Evolutionary conservation across 2,113 vertebrate species (phyloP).

Genomic region (Polypterus bichir): DNA sequence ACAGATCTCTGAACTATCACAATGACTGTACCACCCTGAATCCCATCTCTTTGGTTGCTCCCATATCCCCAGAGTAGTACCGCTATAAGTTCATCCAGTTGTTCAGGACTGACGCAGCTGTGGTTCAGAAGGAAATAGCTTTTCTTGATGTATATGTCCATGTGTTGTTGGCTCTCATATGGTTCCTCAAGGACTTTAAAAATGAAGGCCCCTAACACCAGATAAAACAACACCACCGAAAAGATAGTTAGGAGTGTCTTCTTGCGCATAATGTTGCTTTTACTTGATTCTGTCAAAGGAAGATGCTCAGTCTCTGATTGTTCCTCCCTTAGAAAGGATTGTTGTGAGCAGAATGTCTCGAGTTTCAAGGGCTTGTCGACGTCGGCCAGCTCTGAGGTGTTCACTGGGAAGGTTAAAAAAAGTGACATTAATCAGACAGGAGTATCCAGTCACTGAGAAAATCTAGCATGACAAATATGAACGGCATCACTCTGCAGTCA

Average conservation of each 20-base stretch:
- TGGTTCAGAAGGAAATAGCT: slow-evolving; percentile 50
- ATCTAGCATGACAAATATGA: too few species aligned
- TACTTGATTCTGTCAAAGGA: too few species aligned
- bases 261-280: slow-evolving; percentile 51
- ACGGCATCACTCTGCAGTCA: too few species aligned
- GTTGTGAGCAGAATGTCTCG: too few species aligned
- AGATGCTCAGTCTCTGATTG: too few species aligned
- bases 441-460: too few species aligned
- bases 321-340: too few species aligned
- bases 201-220: slow-evolving; percentile 68
- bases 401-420: too few species aligned
- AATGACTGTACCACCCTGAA: neutral
- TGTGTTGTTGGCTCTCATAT: slow-evolving; percentile 42
- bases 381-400: too few species aligned
- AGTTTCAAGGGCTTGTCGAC: too few species aligned
- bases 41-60: neutral
- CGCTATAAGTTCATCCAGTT: slow-evolving; percentile 53
- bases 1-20: neutral
- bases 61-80: slow-evolving; percentile 33
- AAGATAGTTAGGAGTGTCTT: slow-evolving; percentile 66
- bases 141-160: slow-evolving; percentile 31
- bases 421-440: too few species aligned
- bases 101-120: slow-evolving; percentile 45
- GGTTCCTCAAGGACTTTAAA: slow-evolving; percentile 67
- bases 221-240: slow-evolving; percentile 63